phyloP scores from a whole-genome alignment of 2,797 vertebrate species.

The Spea hammondii region DNA sequence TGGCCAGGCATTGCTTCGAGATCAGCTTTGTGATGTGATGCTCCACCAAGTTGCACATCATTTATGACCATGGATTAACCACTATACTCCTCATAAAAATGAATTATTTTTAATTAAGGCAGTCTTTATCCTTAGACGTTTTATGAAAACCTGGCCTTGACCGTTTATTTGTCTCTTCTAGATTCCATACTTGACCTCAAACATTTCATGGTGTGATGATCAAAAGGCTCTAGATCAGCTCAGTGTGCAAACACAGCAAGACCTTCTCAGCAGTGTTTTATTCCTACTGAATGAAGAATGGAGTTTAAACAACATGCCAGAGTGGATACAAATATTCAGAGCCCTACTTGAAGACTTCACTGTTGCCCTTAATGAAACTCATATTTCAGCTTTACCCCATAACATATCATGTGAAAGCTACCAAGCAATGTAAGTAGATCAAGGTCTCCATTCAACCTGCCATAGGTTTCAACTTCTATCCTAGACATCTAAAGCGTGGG shows the following conservation, averaged over 20 bases:
- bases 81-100: too few species aligned
- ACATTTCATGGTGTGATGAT: conserved; percentile 19
- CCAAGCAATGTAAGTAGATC: conserved; percentile 46
- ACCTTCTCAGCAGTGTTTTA: conserved; percentile 15
- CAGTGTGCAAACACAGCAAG: conserved; percentile 15
- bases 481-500: neutral
- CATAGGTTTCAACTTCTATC: neutral
- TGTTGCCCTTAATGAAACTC: conserved; percentile 23
- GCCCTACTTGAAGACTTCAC: conserved; percentile 20
- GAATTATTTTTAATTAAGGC: too few species aligned
- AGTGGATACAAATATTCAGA: conserved; percentile 17
- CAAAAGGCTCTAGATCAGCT: conserved; percentile 25
- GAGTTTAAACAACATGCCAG: conserved; percentile 1
- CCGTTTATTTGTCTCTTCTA: neutral
- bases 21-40: too few species aligned
- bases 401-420: conserved; percentile 46
- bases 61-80: too few species aligned
- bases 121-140: too few species aligned
- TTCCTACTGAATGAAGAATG: conserved; percentile 11
- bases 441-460: neutral
- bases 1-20: too few species aligned
- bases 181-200: neutral
- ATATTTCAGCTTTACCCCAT: conserved; percentile 16
- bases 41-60: too few species aligned
- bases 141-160: too few species aligned